Conservation (phyloP, 1,140 invertebrate species). For the Fragariocoptes setiger region DNA sequence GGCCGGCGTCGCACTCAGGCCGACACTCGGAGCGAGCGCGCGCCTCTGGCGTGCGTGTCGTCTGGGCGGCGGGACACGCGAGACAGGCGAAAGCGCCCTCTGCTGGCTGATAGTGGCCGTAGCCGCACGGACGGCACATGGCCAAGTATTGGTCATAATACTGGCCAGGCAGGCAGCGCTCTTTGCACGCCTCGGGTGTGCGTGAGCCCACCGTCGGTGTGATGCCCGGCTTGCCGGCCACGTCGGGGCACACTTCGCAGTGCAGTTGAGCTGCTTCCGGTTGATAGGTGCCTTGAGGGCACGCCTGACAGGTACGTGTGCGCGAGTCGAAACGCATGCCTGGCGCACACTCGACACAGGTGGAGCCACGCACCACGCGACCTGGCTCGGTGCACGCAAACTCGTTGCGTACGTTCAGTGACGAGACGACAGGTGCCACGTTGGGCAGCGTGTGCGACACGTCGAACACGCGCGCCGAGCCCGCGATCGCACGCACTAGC, state of each 20-base stretch:
- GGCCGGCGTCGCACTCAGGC: slow-evolving; percentile 54
- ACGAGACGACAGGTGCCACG: slow-evolving; percentile 64
- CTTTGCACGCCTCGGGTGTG: slow-evolving; percentile 60
- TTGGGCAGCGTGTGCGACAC: slow-evolving; percentile 64
- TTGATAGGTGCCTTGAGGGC: slow-evolving; percentile 65
- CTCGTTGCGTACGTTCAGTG: slow-evolving; percentile 45
- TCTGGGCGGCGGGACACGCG: slow-evolving; percentile 63
- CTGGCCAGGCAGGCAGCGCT: slow-evolving; percentile 59
- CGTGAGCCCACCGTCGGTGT: slow-evolving; percentile 52
- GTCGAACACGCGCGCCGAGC: slow-evolving; percentile 17
- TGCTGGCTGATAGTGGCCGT: slow-evolving; percentile 65
- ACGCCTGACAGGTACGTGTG: slow-evolving; percentile 41
- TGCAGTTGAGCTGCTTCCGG: slow-evolving; percentile 60
- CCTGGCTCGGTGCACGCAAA: slow-evolving; percentile 56
- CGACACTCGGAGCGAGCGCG: slow-evolving; percentile 28
- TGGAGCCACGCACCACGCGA: slow-evolving; percentile 45
- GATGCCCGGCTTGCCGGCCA: slow-evolving; percentile 49
- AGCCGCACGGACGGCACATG: slow-evolving; percentile 57
- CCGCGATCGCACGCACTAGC: slow-evolving; percentile 51
- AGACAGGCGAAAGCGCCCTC: slow-evolving; percentile 66
- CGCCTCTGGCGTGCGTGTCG: slow-evolving; percentile 60
- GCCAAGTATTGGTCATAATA: slow-evolving; percentile 55
- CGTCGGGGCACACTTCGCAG: slow-evolving; percentile 53
- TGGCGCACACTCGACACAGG: slow-evolving; percentile 61
- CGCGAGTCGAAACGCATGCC: slow-evolving; percentile 49